Base-by-base conservation (phyloP, 2,797 vertebrate species). In the Aythya fuligula region DNA sequence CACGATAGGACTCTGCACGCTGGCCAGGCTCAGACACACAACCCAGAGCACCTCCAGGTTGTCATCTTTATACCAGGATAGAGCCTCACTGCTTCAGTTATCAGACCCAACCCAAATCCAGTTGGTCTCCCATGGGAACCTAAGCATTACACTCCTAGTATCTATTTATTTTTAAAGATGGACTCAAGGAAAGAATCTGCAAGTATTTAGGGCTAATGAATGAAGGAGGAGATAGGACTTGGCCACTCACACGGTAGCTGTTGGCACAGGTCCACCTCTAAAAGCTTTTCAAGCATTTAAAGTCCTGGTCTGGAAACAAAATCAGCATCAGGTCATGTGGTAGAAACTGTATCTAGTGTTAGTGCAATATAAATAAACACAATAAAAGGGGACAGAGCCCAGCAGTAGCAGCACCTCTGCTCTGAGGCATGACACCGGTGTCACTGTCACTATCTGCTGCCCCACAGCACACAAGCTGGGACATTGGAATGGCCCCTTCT, bases 41-140 rank as follows among this genome's bases (percentile, higher is more conserved):
- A 51, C 51, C 25, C 25, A 51, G 51, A 53, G 25, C 27, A 27
- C 11, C 0, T 0, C 4, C 19, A 72, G 5, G 17, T 2, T 20
- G 21, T 45, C 34, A 61, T 49, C 49, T 67, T 8, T 7, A 13
- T 9, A 12, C 21, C 18, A 54, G 1, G 3, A 28, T 24, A 87
- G 76, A 47, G 22, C 6, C 24, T 53, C 25, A 10, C 3, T 54
- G 24, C 36, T 67, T 25, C 38, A 53, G 15, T 5, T 64, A 80
- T 27, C 32, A 30, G 12, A 38, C 71, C 9, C 57, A 2, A 38
- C 54, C 30, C 11, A 11, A 74, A 32, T 39, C 18, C 5, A 17
- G 1, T 4, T 45, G 32, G 11, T 8, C 1, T 1, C 6, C 9
- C 15, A 6, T 5, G 8, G 13, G 9, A 85, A 36, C 21, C 4